Conservation (phyloP, 2,797 vertebrate species). For the Hippopotamyrus pictus region DNA sequence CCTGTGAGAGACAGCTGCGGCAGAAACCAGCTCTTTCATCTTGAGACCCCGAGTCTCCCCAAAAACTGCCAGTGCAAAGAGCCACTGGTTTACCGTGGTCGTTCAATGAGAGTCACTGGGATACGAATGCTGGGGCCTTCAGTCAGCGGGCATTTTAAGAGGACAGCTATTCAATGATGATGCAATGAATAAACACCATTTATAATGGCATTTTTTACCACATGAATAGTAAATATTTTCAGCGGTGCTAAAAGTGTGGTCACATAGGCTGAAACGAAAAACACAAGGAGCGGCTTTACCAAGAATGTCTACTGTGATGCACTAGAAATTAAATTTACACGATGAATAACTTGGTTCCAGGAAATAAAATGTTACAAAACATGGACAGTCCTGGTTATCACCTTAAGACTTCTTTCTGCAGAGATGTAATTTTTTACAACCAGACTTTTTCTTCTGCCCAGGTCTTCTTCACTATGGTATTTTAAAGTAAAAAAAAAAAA, state of each 20-base stretch:
- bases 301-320: neutral
- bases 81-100: neutral
- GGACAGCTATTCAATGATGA: neutral
- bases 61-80: conserved; percentile 30
- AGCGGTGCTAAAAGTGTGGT: neutral
- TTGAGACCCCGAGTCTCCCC: conserved; percentile 65
- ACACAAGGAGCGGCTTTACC: neutral
- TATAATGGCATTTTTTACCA: neutral
- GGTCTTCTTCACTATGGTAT: neutral
- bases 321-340: neutral
- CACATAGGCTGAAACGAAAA: neutral
- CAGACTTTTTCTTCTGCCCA: neutral
- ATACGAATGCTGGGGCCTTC: neutral
- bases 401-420: neutral
- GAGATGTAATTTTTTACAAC: neutral
- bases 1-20: conserved; percentile 73
- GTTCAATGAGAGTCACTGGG: neutral
- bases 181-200: neutral
- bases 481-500: neutral
- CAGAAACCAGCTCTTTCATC: conserved; percentile 98
- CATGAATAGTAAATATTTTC: neutral
- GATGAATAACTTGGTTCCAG: neutral
- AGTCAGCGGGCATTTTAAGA: neutral
- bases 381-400: neutral
- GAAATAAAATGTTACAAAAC: neutral